Evolutionary conservation across 1,140 invertebrate genomes (phyloP), one percentile per base, ranked within the genome.

Genomic region (Tetramorium simillimum): DNA sequence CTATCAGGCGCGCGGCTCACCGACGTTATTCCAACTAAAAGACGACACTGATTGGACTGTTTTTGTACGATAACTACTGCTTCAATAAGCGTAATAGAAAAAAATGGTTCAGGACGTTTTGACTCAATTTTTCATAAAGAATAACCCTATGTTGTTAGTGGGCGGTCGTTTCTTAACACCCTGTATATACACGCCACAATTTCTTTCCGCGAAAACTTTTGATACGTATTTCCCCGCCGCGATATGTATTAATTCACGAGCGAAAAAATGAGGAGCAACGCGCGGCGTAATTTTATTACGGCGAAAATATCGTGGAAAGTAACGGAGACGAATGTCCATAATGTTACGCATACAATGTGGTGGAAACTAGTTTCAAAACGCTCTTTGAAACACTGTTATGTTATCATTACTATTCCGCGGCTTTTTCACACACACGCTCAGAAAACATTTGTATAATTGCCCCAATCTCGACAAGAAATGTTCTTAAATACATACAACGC

Each of bases 201-300:
- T 76, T 76, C 21, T 21, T 21, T 16, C 37, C 12, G 58, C 21
- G 43, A 9, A 67, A 65, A 78, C 58, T 78, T 78, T 78, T 78
- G 60, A 78, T 67, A 33, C 7, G 18, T 37, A 65, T 40, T 62
- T 46, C 21, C 37, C 18, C 37, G 10, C 46, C 40, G 53, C 67
- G 40, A 82, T 82, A 56, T 28, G 51, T 73, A 73, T 75, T 75
- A 73, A 58, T 84, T 75, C 53, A 46, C 69, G 78, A 14, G 49
- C 65, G 21, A 24, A 84, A 49, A 75, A 40, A 75, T 84, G 80
- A 84, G 28, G 46, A 60, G 67, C 53, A 46, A 75, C 40, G 40
- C 24, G 28, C 76, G 60, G 28, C 53, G 40, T 75, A 60, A 75
- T 84, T 60, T 75, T 53, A 82, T 58, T 49, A 58, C 67, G 51